phyloP scores from a whole-genome alignment of 2,888 invertebrate species.

The Drosophila gaucha region DNA sequence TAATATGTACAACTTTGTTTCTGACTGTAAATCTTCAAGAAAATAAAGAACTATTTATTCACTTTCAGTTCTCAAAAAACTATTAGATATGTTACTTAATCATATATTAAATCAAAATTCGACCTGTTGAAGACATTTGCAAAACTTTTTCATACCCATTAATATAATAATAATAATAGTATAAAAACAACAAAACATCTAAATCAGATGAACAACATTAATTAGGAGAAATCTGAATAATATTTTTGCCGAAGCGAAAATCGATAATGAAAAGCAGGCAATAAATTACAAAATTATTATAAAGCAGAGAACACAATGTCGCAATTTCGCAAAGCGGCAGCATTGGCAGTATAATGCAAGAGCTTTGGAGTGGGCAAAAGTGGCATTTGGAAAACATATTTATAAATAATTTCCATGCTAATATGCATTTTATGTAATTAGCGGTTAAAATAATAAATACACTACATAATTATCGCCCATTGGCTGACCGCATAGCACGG shows the following conservation, averaged over 20 bases:
- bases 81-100: too few species aligned
- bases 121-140: neutral
- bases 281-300: slow-evolving; percentile 66
- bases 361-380: slow-evolving; percentile 1
- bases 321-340: slow-evolving; percentile 17
- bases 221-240: slow-evolving; percentile 59
- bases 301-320: slow-evolving; percentile 41
- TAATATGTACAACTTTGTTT: too few species aligned
- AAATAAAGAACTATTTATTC: too few species aligned
- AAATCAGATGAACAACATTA: slow-evolving; percentile 59
- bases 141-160: neutral
- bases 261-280: slow-evolving; percentile 56
- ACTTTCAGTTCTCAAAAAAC: too few species aligned
- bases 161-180: too few species aligned
- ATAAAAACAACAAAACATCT: slow-evolving; percentile 43
- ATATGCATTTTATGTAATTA: slow-evolving; percentile 80
- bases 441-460: slow-evolving; percentile 80
- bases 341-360: slow-evolving; percentile 6
- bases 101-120: neutral
- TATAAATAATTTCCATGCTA: slow-evolving; percentile 78
- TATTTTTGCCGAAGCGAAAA: slow-evolving; percentile 49
- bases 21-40: too few species aligned
- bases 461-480: slow-evolving; percentile 78
- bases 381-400: slow-evolving; percentile 69
- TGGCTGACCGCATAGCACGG: slow-evolving; percentile 62